These are phyloP conservation scores for Penaeus japonicus DNA, from an alignment of 1,140 invertebrate genomes.

Conservation along the genomic window DNA sequence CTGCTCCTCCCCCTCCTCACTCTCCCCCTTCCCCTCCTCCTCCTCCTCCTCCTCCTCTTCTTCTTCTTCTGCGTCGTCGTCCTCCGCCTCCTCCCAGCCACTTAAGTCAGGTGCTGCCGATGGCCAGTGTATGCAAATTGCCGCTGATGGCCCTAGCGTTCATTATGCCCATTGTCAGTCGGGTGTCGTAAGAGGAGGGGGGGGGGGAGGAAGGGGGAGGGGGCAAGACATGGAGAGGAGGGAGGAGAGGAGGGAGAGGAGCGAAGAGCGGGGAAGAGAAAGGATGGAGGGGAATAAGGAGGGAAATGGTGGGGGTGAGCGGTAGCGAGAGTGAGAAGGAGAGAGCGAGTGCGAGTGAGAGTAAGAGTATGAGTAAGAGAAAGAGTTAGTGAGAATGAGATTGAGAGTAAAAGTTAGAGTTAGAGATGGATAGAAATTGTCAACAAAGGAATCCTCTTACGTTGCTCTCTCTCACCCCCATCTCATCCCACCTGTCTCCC, in stretches of 20 bases:
- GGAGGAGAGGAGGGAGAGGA: not conserved
- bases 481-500: too few species aligned
- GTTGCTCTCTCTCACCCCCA: too few species aligned
- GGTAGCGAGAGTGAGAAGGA: not conserved
- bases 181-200: slow-evolving; percentile 49
- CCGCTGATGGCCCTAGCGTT: slow-evolving; percentile 46
- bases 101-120: slow-evolving; percentile 54
- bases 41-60: not conserved
- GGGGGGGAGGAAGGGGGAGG: slow-evolving; percentile 9
- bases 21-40: not conserved
- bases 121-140: slow-evolving; percentile 56
- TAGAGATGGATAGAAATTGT: too few species aligned
- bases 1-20: not conserved
- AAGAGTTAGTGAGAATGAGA: too few species aligned
- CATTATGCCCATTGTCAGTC: slow-evolving; percentile 56
- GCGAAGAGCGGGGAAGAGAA: not conserved
- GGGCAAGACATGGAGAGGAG: not conserved
- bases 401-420: too few species aligned
- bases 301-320: not conserved
- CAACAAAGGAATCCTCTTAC: too few species aligned
- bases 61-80: not conserved
- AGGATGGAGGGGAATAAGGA: not conserved
- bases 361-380: too few species aligned
- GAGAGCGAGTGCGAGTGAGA: not conserved
- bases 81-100: slow-evolving; percentile 42